phyloP scores from a whole-genome alignment of 2,113 vertebrate species.

The Trematocara unimaculatum region DNA sequence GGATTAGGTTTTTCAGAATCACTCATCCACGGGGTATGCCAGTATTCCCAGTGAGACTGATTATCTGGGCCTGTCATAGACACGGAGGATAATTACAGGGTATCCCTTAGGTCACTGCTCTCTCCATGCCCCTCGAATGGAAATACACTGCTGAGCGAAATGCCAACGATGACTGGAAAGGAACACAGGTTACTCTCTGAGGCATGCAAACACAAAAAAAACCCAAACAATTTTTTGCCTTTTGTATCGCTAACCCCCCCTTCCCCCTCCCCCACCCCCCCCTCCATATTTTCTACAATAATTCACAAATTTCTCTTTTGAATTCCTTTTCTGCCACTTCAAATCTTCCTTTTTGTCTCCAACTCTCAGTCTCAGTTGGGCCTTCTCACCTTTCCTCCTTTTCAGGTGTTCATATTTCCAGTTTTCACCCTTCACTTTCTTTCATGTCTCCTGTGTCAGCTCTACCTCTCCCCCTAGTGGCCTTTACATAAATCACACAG shows the following conservation, averaged over 20 bases:
- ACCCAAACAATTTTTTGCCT: not conserved
- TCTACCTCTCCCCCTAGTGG: slow-evolving; percentile 59
- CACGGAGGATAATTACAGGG: slow-evolving; percentile 69
- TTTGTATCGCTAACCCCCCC: not conserved
- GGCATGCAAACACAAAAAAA: not conserved
- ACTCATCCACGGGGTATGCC: slow-evolving; percentile 59
- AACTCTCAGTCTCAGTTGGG: not conserved
- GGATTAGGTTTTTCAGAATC: slow-evolving; percentile 60
- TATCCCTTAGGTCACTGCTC: slow-evolving; percentile 69
- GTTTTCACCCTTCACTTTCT: not conserved
- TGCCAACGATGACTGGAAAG: slow-evolving; percentile 26
- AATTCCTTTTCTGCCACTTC: not conserved
- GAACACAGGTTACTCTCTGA: slow-evolving; percentile 39
- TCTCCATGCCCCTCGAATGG: slow-evolving; percentile 44
- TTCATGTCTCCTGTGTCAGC: not conserved
- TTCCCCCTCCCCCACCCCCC: fast-evolving
- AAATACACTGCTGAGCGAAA: slow-evolving; percentile 48
- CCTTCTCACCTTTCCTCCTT: not conserved
- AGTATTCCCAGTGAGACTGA: slow-evolving; percentile 75
- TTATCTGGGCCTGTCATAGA: slow-evolving; percentile 70
- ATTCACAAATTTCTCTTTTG: not conserved
- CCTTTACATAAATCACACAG: not conserved
- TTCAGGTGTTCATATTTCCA: not conserved
- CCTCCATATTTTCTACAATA: not conserved
- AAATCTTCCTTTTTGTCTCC: not conserved